Percentiles rank a stretch among this genome's conserved stretches.
Evolutionary conservation across 2,888 invertebrate species (phyloP).

Genomic region (Deladenus siricidicola): DNA sequence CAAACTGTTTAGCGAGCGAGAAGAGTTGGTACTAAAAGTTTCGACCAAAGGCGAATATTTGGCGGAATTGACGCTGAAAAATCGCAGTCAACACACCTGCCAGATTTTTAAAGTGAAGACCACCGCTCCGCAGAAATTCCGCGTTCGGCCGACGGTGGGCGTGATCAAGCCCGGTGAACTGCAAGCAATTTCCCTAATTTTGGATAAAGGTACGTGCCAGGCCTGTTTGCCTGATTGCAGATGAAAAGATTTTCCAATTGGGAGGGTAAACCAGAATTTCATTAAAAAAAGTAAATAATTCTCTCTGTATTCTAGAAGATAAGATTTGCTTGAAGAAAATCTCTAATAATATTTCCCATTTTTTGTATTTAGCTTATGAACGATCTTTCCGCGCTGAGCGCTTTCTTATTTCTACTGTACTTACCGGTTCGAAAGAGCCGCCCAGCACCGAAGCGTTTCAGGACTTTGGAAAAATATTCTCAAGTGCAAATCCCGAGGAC

Average conservation of each 20-base stretch:
- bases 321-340: too few relatives aligned
- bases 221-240: too few relatives aligned
- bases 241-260: background rate
- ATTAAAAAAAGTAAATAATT: background rate
- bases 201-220: conserved; percentile 36
- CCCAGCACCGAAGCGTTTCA: background rate
- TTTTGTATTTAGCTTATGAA: background rate
- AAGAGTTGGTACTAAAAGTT: background rate
- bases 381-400: background rate
- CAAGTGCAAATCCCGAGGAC: background rate
- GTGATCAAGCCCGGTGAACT: conserved; percentile 33
- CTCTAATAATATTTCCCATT: too few relatives aligned
- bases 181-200: conserved; percentile 36
- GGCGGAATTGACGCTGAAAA: background rate
- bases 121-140: conserved; percentile 86
- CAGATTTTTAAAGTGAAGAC: conserved; percentile 72
- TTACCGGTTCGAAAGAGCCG: background rate
- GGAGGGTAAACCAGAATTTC: too few relatives aligned
- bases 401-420: background rate
- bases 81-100: background rate
- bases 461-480: background rate
- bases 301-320: background rate
- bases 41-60: background rate
- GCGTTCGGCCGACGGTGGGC: conserved; percentile 69
- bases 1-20: background rate